phyloP scores from a whole-genome alignment of 2,888 invertebrate genomes.

The Lasioglossum malachurum region DNA sequence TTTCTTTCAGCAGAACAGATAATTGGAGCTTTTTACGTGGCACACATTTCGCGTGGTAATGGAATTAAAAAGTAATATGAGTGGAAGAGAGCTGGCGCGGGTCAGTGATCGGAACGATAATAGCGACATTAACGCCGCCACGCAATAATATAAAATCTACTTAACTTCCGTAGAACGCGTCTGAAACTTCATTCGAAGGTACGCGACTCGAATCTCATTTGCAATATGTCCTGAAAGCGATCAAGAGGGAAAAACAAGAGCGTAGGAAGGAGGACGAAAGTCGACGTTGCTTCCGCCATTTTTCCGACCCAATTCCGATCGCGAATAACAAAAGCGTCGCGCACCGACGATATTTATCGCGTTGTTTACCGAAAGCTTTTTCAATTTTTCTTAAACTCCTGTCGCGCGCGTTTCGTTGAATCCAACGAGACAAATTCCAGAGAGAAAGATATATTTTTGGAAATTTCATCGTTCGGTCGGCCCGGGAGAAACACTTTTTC shows the following conservation, averaged over 20 bases:
- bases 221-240: neutral
- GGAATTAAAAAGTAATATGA: constrained; percentile 26
- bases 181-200: neutral
- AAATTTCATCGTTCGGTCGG: constrained; percentile 4
- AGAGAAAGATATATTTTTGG: constrained; percentile 1
- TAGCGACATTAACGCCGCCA: constrained; percentile 10
- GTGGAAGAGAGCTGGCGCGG: constrained; percentile 14
- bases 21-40: constrained; percentile 1
- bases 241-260: constrained; percentile 13
- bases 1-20: neutral
- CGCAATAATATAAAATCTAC: constrained; percentile 42
- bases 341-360: constrained; percentile 48
- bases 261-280: neutral
- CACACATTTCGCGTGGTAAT: constrained; percentile 26
- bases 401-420: neutral
- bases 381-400: constrained; percentile 35
- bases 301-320: constrained; percentile 36
- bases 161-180: constrained; percentile 13
- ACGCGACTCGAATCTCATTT: neutral
- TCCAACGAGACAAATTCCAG: neutral
- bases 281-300: constrained; percentile 3
- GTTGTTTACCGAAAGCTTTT: constrained; percentile 40
- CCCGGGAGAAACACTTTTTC: constrained; percentile 40
- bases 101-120: constrained; percentile 25
- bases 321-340: constrained; percentile 36